Percentiles rank a stretch among this genome's conserved stretches.
These are phyloP conservation scores for Barbus barbus DNA, from an alignment of 2,113 vertebrate species.

Conservation along the genomic window DNA sequence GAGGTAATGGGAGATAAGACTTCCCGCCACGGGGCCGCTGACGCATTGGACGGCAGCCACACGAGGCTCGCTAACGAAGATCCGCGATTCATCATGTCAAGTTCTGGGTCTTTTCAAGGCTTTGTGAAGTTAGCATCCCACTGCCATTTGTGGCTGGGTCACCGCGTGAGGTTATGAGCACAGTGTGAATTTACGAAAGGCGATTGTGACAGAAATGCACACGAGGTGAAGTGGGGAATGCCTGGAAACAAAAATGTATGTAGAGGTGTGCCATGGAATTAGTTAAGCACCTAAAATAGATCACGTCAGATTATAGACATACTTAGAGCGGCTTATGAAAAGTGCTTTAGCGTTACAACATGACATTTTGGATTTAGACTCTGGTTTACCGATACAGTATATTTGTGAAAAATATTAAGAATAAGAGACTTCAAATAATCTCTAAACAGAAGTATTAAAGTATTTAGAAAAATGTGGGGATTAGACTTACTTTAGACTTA, in stretches of 20 bases:
- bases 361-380: background rate
- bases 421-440: too few species aligned
- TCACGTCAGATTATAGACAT: background rate
- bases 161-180: background rate
- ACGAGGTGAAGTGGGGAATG: background rate
- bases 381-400: background rate
- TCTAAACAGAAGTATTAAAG: background rate
- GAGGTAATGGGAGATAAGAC: conserved; percentile 34
- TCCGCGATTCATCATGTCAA: background rate
- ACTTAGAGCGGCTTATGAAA: background rate
- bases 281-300: background rate
- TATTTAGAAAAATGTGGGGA: background rate
- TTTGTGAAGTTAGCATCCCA: background rate
- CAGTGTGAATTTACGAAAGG: background rate
- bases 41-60: conserved; percentile 5
- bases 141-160: conserved; percentile 1
- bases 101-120: conserved; percentile 5
- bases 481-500: too few species aligned
- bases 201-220: background rate
- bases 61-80: background rate
- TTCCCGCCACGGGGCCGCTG: conserved; percentile 12
- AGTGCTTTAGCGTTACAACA: background rate
- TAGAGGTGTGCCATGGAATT: background rate
- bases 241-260: background rate
- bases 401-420: too few species aligned